Evolutionary conservation across 2,888 invertebrate species (phyloP), one percentile per base, ranked within the genome.

Genomic region (Steinernema carpocapsae): DNA sequence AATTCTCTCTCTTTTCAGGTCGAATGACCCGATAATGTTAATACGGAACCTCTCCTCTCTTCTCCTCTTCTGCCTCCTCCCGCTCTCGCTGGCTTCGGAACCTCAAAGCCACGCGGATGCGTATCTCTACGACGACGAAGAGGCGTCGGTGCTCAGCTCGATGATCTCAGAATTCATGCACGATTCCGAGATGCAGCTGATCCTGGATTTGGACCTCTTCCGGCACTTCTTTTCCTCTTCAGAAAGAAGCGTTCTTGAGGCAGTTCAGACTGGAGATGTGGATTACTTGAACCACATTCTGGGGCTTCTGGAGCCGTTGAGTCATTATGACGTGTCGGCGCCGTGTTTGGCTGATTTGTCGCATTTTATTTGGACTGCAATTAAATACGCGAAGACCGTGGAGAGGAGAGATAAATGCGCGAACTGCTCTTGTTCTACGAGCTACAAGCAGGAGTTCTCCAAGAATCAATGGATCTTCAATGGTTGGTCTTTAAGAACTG

Each of bases 381-480:
- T 85, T 52, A 83, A 85, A 42, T 86, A 86, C 64, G 86, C 86
- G 0, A 81, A 82, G 1, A 83, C 83, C 46, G 83, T 83, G 19
- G 81, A 84, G 52, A 81, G 81, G 73, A 76, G 77, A 7, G 74
- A 79, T 71, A 82, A 86, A 72, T 86, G 86, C 71, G 80, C 80
- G 12, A 82, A 82, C 43, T 86, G 86, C 71, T 81, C 82, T 37
- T 86, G 86, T 74, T 86, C 84, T 1, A 78, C 82, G 7, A 74
- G 78, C 7, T 84, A 79, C 52, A 79, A 82, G 56, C 81, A 79
- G 72, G 82, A 85, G 59, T 84, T 83, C 72, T 80, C 80, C 42
- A 80, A 84, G 45, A 73, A 85, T 46, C 82, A 84, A 56, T 86
- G 86, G 86, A 86, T 86, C 43, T 86, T 86, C 75, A 82, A 85